Evolutionary conservation across 2,797 vertebrate genomes (phyloP).

Genomic region (Phrynocephalus guinanensis): DNA sequence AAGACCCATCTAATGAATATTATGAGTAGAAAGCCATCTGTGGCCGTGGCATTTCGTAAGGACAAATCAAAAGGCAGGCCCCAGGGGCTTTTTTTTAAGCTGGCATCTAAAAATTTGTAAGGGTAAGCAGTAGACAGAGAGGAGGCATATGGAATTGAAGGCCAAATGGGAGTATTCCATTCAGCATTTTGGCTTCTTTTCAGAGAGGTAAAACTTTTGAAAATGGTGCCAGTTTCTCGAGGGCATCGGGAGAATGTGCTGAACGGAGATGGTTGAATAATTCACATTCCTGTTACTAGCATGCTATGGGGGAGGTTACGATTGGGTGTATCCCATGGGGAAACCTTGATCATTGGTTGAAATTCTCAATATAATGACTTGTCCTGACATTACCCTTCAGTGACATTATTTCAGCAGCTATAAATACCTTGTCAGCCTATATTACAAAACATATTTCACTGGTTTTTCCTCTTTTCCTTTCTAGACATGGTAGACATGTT

Average conservation of each 20-base stretch:
- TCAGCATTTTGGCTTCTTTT: not conserved
- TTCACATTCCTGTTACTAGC: not conserved
- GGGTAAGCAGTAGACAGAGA: not conserved
- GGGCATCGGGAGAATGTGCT: not conserved
- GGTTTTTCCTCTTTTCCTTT: conserved; percentile 27
- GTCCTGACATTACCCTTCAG: not conserved
- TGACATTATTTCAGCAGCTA: not conserved
- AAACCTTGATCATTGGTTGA: not conserved
- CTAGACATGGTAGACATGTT: conserved; percentile 55
- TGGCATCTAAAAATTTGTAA: not conserved
- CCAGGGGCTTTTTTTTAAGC: not conserved
- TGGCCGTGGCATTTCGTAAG: not conserved
- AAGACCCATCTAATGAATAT: not conserved
- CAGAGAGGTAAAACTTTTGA: too few species aligned
- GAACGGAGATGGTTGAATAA: not conserved
- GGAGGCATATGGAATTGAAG: not conserved
- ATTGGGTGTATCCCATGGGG: not conserved
- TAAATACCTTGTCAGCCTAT: not conserved
- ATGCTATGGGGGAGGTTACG: not conserved
- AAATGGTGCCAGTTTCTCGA: not conserved
- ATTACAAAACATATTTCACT: not conserved
- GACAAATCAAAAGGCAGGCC: too few species aligned
- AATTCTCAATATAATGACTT: not conserved
- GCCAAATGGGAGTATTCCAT: not conserved
- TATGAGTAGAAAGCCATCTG: not conserved